A percentile compares a stretch with the other conserved stretches of the same genome.
Conservation (phyloP, 64 coral and sea anemone species). For the Acropora tenuis region DNA sequence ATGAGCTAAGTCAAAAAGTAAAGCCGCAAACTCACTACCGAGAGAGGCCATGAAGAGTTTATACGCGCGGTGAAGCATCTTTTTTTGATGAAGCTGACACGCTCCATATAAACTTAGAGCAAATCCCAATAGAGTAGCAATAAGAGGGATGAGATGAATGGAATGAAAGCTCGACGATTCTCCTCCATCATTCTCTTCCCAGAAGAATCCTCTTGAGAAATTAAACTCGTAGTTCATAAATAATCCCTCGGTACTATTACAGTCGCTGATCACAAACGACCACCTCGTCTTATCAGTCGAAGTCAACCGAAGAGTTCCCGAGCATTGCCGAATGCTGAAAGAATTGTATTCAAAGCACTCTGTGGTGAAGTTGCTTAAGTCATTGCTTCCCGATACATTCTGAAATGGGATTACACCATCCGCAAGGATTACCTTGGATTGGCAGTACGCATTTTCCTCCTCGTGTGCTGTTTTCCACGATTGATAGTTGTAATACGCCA, state of each 20-base stretch:
- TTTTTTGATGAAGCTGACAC: constrained; percentile 13
- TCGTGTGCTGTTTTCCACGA: constrained; percentile 56
- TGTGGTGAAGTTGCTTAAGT: not conserved
- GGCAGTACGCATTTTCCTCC: constrained; percentile 58
- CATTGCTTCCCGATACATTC: not conserved
- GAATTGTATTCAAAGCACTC: not conserved
- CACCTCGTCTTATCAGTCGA: constrained; percentile 61
- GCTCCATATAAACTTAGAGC: constrained; percentile 12
- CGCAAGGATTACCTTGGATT: constrained; percentile 46
- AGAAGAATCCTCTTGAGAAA: constrained; percentile 74
- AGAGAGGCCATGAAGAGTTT: constrained; percentile 66
- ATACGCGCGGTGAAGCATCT: constrained; percentile 60
- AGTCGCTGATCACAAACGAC: constrained; percentile 83
- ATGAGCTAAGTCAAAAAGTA: constrained; percentile 27
- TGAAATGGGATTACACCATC: constrained; percentile 18
- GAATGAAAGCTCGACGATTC: constrained; percentile 5
- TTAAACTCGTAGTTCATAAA: constrained; percentile 63
- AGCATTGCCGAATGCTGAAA: constrained; percentile 49
- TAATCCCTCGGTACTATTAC: constrained; percentile 39
- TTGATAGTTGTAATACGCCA: constrained; percentile 75
- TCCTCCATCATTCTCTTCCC: constrained; percentile 64
- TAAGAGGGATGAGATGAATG: constrained; percentile 2
- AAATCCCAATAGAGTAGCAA: constrained; percentile 4
- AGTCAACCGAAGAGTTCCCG: constrained; percentile 44
- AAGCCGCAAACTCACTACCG: constrained; percentile 42